These are phyloP conservation scores for Ptychochromis oligacanthus DNA, from an alignment of 2,113 vertebrate species.

Conservation along the genomic window DNA sequence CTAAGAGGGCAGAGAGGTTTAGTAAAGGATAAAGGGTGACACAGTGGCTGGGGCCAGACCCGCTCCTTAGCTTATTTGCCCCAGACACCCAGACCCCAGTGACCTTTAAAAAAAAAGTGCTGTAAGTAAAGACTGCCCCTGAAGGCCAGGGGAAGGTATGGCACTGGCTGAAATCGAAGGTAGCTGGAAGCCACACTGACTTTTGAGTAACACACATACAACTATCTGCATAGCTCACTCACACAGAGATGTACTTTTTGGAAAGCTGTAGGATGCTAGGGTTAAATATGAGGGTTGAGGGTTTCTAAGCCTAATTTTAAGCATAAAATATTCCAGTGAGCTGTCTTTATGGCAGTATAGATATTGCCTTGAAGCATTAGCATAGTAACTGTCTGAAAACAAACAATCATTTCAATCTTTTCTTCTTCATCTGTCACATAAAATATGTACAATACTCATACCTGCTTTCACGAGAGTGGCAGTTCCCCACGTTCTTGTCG, in stretches of 20 bases:
- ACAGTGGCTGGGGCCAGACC: conserved; percentile 11
- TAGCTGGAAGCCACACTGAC: background rate
- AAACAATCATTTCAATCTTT: conserved; percentile 65
- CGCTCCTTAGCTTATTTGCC: conserved; percentile 10
- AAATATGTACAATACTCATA: conserved; percentile 66
- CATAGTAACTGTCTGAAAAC: conserved; percentile 63
- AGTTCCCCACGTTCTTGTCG: conserved; percentile 64
- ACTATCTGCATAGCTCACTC: background rate
- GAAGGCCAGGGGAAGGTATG: conserved; percentile 39
- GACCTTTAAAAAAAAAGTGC: conserved; percentile 22
- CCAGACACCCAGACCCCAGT: conserved; percentile 33
- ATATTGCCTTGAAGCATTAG: conserved; percentile 58
- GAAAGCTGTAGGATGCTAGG: background rate
- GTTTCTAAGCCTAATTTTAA: conserved; percentile 37
- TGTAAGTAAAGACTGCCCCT: conserved; percentile 58
- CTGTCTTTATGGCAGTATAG: conserved; percentile 19
- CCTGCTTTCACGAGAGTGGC: conserved; percentile 68
- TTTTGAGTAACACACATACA: conserved; percentile 13
- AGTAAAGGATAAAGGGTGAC: conserved; percentile 26
- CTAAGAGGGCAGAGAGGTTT: conserved; percentile 59
- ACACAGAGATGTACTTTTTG: background rate
- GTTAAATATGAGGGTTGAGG: conserved; percentile 19
- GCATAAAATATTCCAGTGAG: conserved; percentile 24
- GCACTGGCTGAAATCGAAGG: background rate
- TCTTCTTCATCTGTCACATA: conserved; percentile 72